Base-by-base conservation (phyloP, 2,888 invertebrate genomes). In the Crematogaster levior region DNA sequence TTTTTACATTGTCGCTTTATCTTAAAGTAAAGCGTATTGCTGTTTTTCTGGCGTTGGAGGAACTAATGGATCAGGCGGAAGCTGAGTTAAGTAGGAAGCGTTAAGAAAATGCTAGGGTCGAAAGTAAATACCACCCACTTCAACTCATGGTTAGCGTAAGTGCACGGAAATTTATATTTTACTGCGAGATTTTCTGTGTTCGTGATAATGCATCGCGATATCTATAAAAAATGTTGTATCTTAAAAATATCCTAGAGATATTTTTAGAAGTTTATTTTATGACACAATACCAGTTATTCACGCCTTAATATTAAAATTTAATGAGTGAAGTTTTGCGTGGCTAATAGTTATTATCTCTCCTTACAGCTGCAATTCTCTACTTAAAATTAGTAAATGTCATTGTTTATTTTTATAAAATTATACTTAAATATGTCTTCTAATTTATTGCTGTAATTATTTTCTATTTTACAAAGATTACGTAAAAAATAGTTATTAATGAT, bases 21-120 rank as follows among this genome's bases (percentile, higher is more conserved):
- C 51, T 58, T 43, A 24, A 9, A 74, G 24, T 61, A 63, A 74
- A 46, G 60, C 48, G 48, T 34, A 72, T 61, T 51, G 58, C 12
- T 65, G n/a, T 74, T 85, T 83, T 84, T 82, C 72, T 48, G 83
- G 15, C 65, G 75, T 68, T 83, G 72, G 84, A 60, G 61, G 58
- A 84, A 84, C 83, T 86, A 75, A 88, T 86, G 84, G 75, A 74
- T 61, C 73, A 74, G 74, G 46, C 65, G 70, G 77, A 75, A 63
- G 66, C 65, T 56, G 65, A 82, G 72, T 84, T 85, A 85, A 3
- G 43, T 74, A 30, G 34, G 77, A 84, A 68, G 53, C 73, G 63
- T 53, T 58, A 81, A 85, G 85, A 81, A 83, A 86, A 83, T 65
- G 73, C 60, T 56, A 63, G 58, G 24, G 61, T 56, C 72, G 27